Percentiles rank a stretch among this genome's conserved stretches.
These are phyloP conservation scores for Rhegmatorhina hoffmannsi DNA, from an alignment of 2,113 vertebrate species.

Conservation along the genomic window DNA sequence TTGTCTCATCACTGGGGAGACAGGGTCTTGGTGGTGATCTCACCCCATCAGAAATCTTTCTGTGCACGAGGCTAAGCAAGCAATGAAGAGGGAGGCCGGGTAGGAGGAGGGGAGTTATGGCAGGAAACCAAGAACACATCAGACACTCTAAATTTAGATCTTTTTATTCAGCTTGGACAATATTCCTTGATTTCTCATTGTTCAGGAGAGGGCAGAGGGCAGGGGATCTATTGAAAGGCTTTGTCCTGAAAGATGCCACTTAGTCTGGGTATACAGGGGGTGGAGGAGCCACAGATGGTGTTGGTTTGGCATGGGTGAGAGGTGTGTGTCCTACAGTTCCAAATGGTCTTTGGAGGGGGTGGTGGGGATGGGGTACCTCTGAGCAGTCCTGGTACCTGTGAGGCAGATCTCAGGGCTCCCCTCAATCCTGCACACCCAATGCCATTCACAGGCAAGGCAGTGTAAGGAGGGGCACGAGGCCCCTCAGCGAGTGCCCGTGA, in stretches of 20 bases:
- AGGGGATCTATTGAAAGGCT: conserved; percentile 72
- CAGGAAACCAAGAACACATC: conserved; percentile 80
- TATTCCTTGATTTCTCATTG: conserved; percentile 82
- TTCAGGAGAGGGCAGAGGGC: conserved; percentile 77
- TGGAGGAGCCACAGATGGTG: background rate
- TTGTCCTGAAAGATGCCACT: conserved; percentile 75
- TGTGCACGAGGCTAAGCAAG: conserved; percentile 26
- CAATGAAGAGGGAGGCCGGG: background rate
- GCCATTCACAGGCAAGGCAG: fast-evolving
- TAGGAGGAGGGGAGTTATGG: conserved; percentile 70
- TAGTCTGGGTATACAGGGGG: conserved; percentile 63
- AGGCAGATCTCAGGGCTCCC: background rate
- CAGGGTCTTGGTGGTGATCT: conserved; percentile 74
- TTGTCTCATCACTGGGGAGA: conserved; percentile 62
- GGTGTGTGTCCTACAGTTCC: background rate
- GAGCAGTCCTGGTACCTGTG: background rate
- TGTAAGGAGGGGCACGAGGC: background rate
- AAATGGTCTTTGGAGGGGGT: background rate
- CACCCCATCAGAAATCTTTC: conserved; percentile 65
- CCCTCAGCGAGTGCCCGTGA: fast-evolving
- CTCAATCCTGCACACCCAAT: fast-evolving
- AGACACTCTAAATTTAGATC: conserved; percentile 80
- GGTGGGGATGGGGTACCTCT: background rate
- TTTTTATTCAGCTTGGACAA: conserved; percentile 77
- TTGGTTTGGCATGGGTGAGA: background rate